phyloP scores from a whole-genome alignment of 92 coral and sea anemone genomes.

The Bergia puertoricense region DNA sequence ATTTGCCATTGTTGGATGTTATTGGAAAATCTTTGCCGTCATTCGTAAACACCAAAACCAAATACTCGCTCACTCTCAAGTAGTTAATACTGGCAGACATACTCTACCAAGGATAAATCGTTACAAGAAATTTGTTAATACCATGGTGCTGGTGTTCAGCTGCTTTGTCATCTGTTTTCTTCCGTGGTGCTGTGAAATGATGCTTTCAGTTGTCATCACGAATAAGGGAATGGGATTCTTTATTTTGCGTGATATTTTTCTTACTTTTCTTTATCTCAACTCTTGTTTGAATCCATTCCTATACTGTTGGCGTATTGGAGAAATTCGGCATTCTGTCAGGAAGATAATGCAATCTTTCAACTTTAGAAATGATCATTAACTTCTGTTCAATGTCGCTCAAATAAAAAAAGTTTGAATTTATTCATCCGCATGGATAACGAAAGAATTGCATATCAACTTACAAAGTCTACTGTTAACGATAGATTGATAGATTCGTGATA shows the following conservation, averaged over 20 bases:
- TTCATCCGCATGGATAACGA: too few relatives aligned
- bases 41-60: slow-evolving; percentile 11
- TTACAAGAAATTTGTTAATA: slow-evolving; percentile 3
- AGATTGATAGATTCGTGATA: too few relatives aligned
- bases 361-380: too few relatives aligned
- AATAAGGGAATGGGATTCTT: not conserved
- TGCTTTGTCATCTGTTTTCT: not conserved
- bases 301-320: slow-evolving; percentile 16
- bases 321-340: slow-evolving; percentile 21
- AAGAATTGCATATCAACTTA: too few relatives aligned
- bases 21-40: not conserved
- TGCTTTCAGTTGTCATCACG: not conserved
- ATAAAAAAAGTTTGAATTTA: too few relatives aligned
- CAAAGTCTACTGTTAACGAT: too few relatives aligned
- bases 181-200: not conserved
- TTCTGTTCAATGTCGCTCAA: too few relatives aligned
- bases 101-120: not conserved
- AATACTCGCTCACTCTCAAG: not conserved
- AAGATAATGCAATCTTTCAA: not conserved
- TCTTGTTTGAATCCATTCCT: slow-evolving; percentile 20
- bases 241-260: not conserved
- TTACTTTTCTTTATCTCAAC: not conserved
- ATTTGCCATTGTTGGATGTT: not conserved
- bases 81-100: not conserved
- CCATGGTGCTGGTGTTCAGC: slow-evolving; percentile 14